phyloP scores from a whole-genome alignment of 2,797 vertebrate species.

The Pangasius larnaudii region DNA sequence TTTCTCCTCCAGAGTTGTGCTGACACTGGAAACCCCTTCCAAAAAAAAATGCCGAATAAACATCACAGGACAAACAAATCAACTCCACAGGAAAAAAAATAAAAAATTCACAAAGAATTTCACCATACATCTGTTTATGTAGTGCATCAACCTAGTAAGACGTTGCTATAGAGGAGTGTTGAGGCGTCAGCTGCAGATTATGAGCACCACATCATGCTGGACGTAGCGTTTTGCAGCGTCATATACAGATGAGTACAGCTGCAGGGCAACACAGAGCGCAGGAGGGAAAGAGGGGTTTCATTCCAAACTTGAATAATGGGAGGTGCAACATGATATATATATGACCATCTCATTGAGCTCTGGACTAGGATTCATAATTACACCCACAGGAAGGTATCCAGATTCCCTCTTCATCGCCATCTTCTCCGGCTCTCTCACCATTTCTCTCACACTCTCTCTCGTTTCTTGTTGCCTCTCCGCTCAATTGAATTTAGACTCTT shows the following conservation, averaged over 20 bases:
- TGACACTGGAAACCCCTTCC: neutral
- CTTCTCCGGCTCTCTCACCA: neutral
- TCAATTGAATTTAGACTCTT: neutral
- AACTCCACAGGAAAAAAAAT: neutral
- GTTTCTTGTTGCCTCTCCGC: neutral
- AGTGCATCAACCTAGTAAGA: neutral
- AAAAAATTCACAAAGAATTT: neutral
- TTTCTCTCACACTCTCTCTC: neutral
- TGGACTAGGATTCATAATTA: constrained; percentile 30
- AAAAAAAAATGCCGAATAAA: neutral
- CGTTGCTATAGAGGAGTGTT: neutral
- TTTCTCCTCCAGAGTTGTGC: neutral
- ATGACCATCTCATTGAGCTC: neutral
- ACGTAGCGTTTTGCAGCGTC: neutral
- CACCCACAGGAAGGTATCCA: constrained; percentile 28
- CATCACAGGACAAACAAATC: neutral
- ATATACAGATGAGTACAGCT: neutral
- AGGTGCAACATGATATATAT: neutral
- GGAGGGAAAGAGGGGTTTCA: neutral
- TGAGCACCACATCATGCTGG: neutral
- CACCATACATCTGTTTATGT: neutral
- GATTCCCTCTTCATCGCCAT: neutral
- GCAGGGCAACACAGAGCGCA: neutral
- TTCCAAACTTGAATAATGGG: neutral
- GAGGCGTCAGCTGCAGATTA: neutral